phyloP scores from a whole-genome alignment of 2,113 vertebrate genomes.

The Nettapus auritus region DNA sequence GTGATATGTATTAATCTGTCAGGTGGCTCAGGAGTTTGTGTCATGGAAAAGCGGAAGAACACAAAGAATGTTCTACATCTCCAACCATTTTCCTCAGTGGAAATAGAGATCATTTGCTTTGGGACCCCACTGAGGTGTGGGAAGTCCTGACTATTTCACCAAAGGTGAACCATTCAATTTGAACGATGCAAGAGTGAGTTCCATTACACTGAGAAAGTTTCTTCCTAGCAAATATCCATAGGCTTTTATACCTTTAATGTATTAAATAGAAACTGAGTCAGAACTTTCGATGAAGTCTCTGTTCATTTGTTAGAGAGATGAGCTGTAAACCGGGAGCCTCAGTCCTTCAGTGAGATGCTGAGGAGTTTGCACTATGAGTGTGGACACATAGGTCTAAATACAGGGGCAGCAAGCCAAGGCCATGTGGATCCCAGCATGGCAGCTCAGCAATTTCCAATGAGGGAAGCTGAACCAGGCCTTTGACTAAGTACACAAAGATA shows the following conservation, averaged over 20 bases:
- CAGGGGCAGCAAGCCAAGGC: neutral
- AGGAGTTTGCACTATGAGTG: neutral
- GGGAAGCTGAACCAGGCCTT: neutral
- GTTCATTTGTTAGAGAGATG: neutral
- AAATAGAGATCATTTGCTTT: neutral
- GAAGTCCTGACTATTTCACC: neutral
- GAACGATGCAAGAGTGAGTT: neutral
- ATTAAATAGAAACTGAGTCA: neutral
- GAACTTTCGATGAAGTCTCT: neutral
- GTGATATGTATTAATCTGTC: constrained; percentile 56
- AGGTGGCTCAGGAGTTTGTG: constrained; percentile 32
- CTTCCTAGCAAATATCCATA: neutral
- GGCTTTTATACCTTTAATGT: neutral
- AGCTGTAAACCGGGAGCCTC: neutral
- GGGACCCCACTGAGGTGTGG: neutral
- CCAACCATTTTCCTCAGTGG: neutral
- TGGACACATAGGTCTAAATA: neutral
- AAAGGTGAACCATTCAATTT: neutral
- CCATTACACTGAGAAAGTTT: neutral
- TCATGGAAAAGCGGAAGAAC: constrained; percentile 21
- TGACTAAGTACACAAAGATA: neutral
- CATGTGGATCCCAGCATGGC: neutral
- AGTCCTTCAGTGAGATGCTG: neutral
- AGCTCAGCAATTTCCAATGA: neutral
- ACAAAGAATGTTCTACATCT: neutral